These are phyloP conservation scores for Limnodromus scolopaceus DNA, from an alignment of 2,797 vertebrate genomes.

Conservation along the genomic window DNA sequence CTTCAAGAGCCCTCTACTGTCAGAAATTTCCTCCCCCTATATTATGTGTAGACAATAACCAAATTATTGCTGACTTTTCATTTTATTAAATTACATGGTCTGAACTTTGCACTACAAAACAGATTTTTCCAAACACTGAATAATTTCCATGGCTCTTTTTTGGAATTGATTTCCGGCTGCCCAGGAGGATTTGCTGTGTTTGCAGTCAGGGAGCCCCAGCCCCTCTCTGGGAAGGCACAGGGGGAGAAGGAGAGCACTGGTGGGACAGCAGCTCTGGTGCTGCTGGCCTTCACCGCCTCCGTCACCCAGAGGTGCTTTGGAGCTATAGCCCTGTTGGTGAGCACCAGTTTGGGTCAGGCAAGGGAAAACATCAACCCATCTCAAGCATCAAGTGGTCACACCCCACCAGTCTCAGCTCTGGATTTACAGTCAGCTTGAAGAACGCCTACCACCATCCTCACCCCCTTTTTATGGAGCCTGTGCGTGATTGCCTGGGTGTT, in stretches of 20 bases:
- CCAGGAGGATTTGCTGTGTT: not conserved
- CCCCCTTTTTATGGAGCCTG: not conserved
- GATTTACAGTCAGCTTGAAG: not conserved
- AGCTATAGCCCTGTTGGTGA: not conserved
- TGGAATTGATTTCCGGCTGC: not conserved
- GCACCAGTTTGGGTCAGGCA: not conserved
- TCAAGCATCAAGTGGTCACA: not conserved
- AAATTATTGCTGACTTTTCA: not conserved
- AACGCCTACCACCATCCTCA: not conserved
- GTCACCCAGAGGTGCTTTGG: not conserved
- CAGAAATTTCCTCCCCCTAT: not conserved
- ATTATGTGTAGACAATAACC: not conserved
- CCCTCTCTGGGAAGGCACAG: not conserved
- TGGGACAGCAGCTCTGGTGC: rapidly evolving
- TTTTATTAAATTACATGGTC: not conserved
- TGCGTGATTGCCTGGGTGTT: rapidly evolving
- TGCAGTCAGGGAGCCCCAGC: not conserved
- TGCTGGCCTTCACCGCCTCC: not conserved
- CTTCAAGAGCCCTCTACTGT: slow-evolving; percentile 29
- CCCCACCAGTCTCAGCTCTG: not conserved
- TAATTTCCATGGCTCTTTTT: not conserved
- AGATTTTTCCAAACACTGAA: not conserved
- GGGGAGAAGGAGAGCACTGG: not conserved
- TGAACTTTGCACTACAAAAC: not conserved
- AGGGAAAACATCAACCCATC: not conserved